phyloP scores from a whole-genome alignment of 2,888 invertebrate species.

The Nomada fabriciana region DNA sequence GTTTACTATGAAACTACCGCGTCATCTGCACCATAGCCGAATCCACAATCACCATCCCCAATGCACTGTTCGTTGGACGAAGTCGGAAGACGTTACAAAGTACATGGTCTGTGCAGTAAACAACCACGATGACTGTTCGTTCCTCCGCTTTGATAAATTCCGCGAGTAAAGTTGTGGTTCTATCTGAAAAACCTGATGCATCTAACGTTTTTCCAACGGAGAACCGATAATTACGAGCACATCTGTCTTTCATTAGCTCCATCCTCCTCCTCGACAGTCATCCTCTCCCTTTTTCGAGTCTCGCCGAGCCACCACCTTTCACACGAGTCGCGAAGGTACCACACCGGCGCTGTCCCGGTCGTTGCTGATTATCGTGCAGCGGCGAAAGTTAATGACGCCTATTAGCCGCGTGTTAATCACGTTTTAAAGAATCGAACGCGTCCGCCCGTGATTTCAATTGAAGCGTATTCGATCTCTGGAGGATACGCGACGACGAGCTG shows the following conservation, averaged over 20 bases:
- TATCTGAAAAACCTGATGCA: conserved; percentile 37
- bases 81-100: conserved; percentile 25
- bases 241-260: conserved; percentile 54
- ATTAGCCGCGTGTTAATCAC: conserved; percentile 71
- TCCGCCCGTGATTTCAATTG: conserved; percentile 32
- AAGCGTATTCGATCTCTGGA: conserved; percentile 33
- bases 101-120: conserved; percentile 12
- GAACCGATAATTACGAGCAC: conserved; percentile 55
- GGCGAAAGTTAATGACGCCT: conserved; percentile 70
- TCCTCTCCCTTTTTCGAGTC: background rate
- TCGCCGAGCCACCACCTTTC: conserved; percentile 47
- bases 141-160: conserved; percentile 53
- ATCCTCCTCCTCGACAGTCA: conserved; percentile 3
- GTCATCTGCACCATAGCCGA: background rate
- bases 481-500: conserved; percentile 7
- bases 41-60: background rate
- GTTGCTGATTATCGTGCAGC: conserved; percentile 60
- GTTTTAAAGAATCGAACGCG: conserved; percentile 51
- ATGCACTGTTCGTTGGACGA: background rate
- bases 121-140: conserved; percentile 43
- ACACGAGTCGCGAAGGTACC: conserved; percentile 53
- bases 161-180: background rate
- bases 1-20: background rate
- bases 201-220: conserved; percentile 28
- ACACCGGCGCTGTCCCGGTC: conserved; percentile 25